A percentile compares a stretch with the other conserved stretches of the same genome.
These are phyloP conservation scores for Cisticola juncidis DNA, from an alignment of 2,113 vertebrate species.

Conservation along the genomic window DNA sequence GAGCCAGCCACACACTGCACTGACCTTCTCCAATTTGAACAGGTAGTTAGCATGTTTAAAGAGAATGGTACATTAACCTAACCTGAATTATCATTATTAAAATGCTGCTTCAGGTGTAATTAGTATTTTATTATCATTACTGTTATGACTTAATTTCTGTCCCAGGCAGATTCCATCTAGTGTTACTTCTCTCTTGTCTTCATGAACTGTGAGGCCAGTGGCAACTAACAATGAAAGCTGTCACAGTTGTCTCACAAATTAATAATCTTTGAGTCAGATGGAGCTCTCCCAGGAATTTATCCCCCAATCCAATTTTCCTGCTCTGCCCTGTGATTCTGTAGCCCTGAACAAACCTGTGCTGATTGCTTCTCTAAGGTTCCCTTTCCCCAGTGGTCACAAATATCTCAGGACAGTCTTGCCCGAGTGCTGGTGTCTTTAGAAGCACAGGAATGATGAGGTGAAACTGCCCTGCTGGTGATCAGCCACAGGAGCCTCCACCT, in stretches of 20 bases:
- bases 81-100: conserved; percentile 63
- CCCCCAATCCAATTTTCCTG: not conserved
- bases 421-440: not conserved
- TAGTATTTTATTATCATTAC: conserved; percentile 54
- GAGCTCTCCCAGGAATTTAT: not conserved
- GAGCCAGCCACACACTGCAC: not conserved
- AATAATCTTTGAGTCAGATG: not conserved
- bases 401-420: not conserved
- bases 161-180: not conserved
- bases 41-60: conserved; percentile 46
- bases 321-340: not conserved
- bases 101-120: conserved; percentile 40
- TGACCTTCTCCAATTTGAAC: conserved; percentile 26
- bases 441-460: not conserved
- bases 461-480: not conserved
- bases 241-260: not conserved
- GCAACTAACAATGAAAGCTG: not conserved
- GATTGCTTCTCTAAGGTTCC: not conserved
- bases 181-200: not conserved
- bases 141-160: conserved; percentile 16
- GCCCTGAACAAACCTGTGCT: not conserved
- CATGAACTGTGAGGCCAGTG: not conserved
- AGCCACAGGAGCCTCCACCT: fast-evolving
- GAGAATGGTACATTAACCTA: conserved; percentile 51
- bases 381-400: not conserved